A percentile compares a stretch with the other conserved stretches of the same genome.
Conservation (phyloP, 2,797 vertebrate genomes). For the Fistularia commersonii region DNA sequence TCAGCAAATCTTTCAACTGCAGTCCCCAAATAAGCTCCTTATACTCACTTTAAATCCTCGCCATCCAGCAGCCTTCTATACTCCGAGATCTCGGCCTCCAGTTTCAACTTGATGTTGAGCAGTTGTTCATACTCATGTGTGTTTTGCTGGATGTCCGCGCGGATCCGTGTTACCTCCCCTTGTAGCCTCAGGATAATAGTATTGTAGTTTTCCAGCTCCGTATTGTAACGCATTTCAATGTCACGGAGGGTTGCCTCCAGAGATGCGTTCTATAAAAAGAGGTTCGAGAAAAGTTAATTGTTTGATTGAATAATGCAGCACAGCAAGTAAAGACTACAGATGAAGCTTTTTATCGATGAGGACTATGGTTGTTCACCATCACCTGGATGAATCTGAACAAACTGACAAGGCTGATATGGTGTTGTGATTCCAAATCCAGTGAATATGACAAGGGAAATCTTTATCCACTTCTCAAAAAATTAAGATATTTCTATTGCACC, state of each 20-base stretch:
- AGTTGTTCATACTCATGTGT: constrained; percentile 80
- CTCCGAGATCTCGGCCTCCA: constrained; percentile 86
- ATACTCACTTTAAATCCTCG: constrained; percentile 74
- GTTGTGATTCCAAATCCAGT: too few species aligned
- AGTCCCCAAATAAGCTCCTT: neutral
- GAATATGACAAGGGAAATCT: too few species aligned
- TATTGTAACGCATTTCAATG: constrained; percentile 70
- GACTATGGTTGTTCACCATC: too few species aligned
- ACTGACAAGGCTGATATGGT: too few species aligned
- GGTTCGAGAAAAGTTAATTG: neutral
- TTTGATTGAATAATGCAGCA: neutral
- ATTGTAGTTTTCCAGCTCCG: constrained; percentile 81
- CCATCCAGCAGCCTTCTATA: constrained; percentile 88
- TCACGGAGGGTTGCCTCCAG: constrained; percentile 78
- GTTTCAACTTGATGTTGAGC: constrained; percentile 85
- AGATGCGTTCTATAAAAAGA: constrained; percentile 68
- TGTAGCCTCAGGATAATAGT: constrained; percentile 66
- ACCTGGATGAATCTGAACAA: too few species aligned
- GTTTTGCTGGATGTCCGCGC: constrained; percentile 75
- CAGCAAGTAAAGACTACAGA: too few species aligned
- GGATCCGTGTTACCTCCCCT: constrained; percentile 74
- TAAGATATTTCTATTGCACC: too few species aligned
- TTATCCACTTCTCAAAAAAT: too few species aligned
- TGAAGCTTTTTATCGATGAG: too few species aligned
- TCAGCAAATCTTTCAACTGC: too few species aligned